These are phyloP conservation scores for Buphagus erythrorhynchus DNA, from an alignment of 2,797 vertebrate species.

Conservation along the genomic window DNA sequence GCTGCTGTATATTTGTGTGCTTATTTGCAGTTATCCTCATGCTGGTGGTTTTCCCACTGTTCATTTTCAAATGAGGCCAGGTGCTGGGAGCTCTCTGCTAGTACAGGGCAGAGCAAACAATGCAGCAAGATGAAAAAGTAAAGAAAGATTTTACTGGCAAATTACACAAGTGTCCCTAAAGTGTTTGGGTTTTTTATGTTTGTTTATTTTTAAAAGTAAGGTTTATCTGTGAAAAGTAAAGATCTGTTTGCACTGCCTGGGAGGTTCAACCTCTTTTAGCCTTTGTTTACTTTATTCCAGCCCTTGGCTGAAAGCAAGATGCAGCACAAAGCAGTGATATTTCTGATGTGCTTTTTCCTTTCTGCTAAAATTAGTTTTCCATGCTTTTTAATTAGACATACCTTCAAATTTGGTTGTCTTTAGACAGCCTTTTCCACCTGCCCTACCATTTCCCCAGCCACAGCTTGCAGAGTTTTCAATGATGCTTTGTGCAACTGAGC, in stretches of 20 bases:
- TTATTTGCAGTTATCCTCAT: background rate
- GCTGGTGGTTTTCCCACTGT: background rate
- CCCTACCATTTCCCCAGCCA: background rate
- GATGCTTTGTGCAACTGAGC: background rate
- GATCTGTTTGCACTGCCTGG: background rate
- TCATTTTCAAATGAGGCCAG: background rate
- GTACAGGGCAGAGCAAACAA: background rate
- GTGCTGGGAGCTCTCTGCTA: background rate
- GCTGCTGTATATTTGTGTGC: rapidly evolving
- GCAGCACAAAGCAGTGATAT: background rate
- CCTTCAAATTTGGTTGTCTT: background rate
- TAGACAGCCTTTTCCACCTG: background rate
- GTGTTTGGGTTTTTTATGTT: background rate
- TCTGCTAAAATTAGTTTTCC: background rate
- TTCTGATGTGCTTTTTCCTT: background rate
- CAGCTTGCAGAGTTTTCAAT: background rate
- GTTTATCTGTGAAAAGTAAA: background rate
- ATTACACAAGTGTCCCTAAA: background rate
- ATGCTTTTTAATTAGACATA: background rate
- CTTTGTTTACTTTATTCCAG: background rate
- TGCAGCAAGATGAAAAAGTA: background rate
- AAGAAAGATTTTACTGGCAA: background rate
- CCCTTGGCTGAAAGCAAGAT: background rate
- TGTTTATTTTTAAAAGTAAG: background rate
- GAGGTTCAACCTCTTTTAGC: background rate